These are phyloP conservation scores for Chlorocebus sabaeus DNA, from an alignment of 2,113 vertebrate species.

Conservation along the genomic window DNA sequence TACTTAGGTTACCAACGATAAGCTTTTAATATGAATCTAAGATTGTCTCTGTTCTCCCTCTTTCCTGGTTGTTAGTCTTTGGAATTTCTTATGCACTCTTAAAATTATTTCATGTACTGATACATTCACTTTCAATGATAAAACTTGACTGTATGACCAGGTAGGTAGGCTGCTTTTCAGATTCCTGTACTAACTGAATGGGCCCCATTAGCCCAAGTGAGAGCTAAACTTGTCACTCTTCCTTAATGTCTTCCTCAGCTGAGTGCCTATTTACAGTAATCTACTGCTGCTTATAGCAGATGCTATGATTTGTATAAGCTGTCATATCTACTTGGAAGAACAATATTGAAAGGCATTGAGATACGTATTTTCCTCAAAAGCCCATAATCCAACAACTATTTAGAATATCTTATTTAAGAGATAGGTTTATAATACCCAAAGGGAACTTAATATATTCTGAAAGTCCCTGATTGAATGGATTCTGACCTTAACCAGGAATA, in stretches of 20 bases:
- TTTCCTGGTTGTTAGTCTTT: not conserved
- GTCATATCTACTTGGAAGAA: not conserved
- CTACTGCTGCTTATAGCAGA: not conserved
- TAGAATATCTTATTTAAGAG: not conserved
- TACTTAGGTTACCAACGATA: not conserved
- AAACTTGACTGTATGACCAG: not conserved
- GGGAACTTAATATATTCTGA: not conserved
- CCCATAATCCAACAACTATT: not conserved
- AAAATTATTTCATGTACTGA: not conserved
- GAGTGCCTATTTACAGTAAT: not conserved
- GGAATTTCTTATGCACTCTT: not conserved
- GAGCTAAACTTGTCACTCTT: not conserved
- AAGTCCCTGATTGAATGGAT: not conserved
- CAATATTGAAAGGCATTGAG: not conserved
- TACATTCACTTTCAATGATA: not conserved
- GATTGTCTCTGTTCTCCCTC: not conserved
- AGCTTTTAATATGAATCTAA: not conserved
- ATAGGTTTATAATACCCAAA: not conserved
- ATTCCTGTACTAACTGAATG: not conserved
- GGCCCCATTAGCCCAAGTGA: not conserved
- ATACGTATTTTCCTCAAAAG: slow-evolving; percentile 36
- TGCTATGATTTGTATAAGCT: not conserved
- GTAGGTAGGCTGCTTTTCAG: not conserved
- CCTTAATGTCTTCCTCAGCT: not conserved
- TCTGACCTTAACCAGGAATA: not conserved